These are phyloP conservation scores for Sciurus niger DNA, from an alignment of 2,113 vertebrate genomes.

Conservation along the genomic window DNA sequence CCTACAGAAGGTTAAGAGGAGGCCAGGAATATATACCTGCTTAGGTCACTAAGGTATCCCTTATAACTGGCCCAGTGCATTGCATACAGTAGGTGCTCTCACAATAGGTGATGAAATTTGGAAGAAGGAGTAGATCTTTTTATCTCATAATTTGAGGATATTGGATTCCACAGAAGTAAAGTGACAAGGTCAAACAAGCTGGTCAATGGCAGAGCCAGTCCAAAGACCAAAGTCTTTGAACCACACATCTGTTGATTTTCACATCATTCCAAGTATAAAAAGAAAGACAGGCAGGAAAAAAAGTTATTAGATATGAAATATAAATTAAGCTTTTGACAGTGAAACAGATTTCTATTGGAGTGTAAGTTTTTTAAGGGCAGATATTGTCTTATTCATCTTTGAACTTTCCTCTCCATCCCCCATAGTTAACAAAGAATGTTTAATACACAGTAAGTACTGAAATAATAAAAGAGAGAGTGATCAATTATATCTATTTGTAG, in stretches of 20 bases:
- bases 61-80: background rate
- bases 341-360: background rate
- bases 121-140: background rate
- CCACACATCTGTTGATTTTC: background rate
- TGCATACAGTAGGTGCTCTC: background rate
- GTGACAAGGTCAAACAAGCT: background rate
- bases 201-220: background rate
- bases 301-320: slow-evolving; percentile 3
- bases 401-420: background rate
- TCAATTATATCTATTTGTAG: background rate
- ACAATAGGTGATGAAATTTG: slow-evolving; percentile 2
- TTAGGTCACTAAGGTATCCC: background rate
- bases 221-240: slow-evolving; percentile 26
- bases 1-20: background rate
- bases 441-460: background rate
- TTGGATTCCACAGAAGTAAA: background rate
- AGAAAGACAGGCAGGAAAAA: background rate
- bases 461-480: slow-evolving; percentile 49
- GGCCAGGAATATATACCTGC: background rate
- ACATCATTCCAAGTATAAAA: background rate
- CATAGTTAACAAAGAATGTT: slow-evolving; percentile 21
- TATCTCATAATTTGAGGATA: background rate
- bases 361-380: slow-evolving; percentile 22
- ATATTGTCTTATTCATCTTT: background rate
- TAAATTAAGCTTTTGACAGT: background rate